Percentiles rank a stretch among this genome's conserved stretches.
These are phyloP conservation scores for Parazoanthus atlanticus DNA, from an alignment of 92 coral and sea anemone species.

Conservation along the genomic window DNA sequence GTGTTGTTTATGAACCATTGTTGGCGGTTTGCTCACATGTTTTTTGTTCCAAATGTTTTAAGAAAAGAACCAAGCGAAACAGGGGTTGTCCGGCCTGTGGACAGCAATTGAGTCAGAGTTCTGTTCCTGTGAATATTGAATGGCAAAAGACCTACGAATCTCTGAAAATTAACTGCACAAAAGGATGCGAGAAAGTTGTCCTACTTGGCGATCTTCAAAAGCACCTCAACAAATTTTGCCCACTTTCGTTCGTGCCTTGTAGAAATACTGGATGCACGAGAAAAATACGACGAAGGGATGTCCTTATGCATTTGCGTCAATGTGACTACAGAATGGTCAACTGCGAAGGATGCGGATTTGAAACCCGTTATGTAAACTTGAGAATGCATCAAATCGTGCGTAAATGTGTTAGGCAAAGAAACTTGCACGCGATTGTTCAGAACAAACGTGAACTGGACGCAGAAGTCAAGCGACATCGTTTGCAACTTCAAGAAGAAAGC, in stretches of 20 bases:
- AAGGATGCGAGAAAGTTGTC: conserved; percentile 77
- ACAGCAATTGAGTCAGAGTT: conserved; percentile 46
- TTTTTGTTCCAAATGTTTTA: conserved; percentile 84
- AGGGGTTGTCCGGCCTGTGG: conserved; percentile 78
- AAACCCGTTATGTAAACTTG: conserved; percentile 71
- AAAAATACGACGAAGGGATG: conserved; percentile 68
- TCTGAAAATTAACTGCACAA: conserved; percentile 77
- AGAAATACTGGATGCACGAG: conserved; percentile 79
- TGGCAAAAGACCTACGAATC: conserved; percentile 75
- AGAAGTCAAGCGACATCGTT: conserved; percentile 72
- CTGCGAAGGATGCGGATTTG: conserved; percentile 87
- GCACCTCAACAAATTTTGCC: conserved; percentile 72
- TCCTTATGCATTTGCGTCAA: conserved; percentile 57
- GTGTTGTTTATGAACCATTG: conserved; percentile 76
- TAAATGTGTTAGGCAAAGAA: conserved; percentile 74
- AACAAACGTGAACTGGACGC: conserved; percentile 82
- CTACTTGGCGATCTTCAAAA: conserved; percentile 58
- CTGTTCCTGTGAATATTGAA: conserved; percentile 44
- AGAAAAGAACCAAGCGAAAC: conserved; percentile 67
- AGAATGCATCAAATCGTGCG: conserved; percentile 90
- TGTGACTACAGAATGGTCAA: conserved; percentile 75
- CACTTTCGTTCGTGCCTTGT: conserved; percentile 71
- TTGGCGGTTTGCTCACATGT: conserved; percentile 73
- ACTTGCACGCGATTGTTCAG: conserved; percentile 83
- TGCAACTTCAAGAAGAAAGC: conserved; percentile 72